Conservation (phyloP, 2,113 vertebrate species). For the Beaufortia kweichowensis region DNA sequence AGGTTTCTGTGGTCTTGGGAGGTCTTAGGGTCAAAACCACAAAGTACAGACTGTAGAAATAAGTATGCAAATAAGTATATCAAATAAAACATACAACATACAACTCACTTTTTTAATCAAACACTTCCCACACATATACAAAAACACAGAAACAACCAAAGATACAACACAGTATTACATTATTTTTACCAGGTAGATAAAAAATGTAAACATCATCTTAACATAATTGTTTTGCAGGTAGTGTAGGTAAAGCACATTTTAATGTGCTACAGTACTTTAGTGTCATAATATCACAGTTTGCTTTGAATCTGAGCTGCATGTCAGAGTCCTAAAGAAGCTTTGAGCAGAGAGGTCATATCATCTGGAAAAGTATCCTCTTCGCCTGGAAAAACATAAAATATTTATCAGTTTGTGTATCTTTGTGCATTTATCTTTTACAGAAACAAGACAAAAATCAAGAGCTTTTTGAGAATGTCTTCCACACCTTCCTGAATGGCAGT, state of each 20-base stretch:
- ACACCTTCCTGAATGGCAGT: conserved; percentile 80
- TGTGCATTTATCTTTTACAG: background rate
- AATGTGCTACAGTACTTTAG: conserved; percentile 32
- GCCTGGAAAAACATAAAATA: conserved; percentile 38
- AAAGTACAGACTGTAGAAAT: no score
- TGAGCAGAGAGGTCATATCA: conserved; percentile 59
- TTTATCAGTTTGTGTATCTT: background rate
- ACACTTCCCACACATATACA: background rate
- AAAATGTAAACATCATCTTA: conserved; percentile 14
- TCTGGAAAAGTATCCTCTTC: conserved; percentile 57
- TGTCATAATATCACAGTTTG: conserved; percentile 14
- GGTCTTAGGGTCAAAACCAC: background rate
- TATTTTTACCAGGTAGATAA: background rate
- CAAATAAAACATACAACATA: background rate
- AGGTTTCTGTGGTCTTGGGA: no score
- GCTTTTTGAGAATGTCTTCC: conserved; percentile 11
- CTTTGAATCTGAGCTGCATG: background rate
- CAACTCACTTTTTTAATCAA: conserved; percentile 1
- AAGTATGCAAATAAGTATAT: background rate
- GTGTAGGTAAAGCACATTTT: background rate
- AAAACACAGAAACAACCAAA: conserved; percentile 3
- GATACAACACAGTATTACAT: background rate
- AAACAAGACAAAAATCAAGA: background rate
- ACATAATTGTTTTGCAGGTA: background rate
- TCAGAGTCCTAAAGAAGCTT: conserved; percentile 57